Conservation (phyloP, 2,113 vertebrate species). For the Ornithorhynchus anatinus region DNA sequence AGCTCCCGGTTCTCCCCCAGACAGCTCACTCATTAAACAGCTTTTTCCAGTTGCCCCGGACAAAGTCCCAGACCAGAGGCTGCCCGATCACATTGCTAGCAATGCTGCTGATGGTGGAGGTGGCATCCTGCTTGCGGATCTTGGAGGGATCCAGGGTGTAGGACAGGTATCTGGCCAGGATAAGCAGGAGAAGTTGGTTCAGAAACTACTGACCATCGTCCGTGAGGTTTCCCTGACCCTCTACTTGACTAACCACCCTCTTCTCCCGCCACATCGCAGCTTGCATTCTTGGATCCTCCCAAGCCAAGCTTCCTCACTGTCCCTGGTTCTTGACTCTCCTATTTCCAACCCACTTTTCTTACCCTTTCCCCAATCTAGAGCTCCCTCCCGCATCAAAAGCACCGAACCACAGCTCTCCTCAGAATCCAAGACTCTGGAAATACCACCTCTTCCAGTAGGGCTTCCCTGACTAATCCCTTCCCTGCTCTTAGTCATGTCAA, state of each 20-base stretch:
- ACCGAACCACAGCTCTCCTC: too few relatives aligned
- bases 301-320: too few relatives aligned
- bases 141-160: constrained; percentile 71
- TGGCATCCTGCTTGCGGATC: constrained; percentile 84
- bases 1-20: accelerated
- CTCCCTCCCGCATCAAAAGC: too few relatives aligned
- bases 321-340: too few relatives aligned
- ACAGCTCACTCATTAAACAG: constrained; percentile 80
- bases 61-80: constrained; percentile 82
- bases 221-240: not conserved
- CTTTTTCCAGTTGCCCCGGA: constrained; percentile 77
- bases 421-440: too few relatives aligned
- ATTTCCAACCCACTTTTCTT: too few relatives aligned
- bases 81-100: constrained; percentile 78
- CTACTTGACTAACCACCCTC: accelerated
- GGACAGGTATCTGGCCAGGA: constrained; percentile 74
- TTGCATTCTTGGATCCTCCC: not conserved
- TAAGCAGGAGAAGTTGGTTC: not conserved
- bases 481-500: too few relatives aligned
- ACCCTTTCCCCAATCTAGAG: too few relatives aligned
- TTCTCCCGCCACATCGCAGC: not conserved
- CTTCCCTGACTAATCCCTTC: too few relatives aligned
- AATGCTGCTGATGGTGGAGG: constrained; percentile 73
- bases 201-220: not conserved
- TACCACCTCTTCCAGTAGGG: too few relatives aligned